These are phyloP conservation scores for Lagopus muta DNA, from an alignment of 2,113 vertebrate species.

Conservation along the genomic window DNA sequence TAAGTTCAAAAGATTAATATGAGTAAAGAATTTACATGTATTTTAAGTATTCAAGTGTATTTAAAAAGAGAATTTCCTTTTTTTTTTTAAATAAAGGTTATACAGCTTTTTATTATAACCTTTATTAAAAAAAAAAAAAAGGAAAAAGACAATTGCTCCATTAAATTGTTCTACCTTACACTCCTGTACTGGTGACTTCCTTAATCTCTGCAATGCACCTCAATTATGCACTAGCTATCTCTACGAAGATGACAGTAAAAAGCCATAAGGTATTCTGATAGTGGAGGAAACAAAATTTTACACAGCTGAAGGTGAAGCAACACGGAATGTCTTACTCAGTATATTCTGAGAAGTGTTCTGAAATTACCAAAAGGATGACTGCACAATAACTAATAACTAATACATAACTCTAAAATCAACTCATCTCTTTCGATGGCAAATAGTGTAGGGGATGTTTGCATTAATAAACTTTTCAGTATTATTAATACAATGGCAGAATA, in stretches of 20 bases:
- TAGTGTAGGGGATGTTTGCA: not conserved
- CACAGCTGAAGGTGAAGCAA: fast-evolving
- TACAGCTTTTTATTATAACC: no score
- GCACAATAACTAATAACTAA: not conserved
- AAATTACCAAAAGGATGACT: not conserved
- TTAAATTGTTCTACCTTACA: not conserved
- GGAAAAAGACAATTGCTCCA: not conserved
- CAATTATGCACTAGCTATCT: not conserved
- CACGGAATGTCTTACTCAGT: no score
- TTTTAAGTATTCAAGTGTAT: no score
- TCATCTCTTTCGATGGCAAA: not conserved
- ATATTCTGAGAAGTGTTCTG: not conserved
- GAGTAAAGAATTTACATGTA: no score
- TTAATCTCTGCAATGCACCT: not conserved
- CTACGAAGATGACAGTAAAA: not conserved
- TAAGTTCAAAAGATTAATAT: no score
- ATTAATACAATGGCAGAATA: not conserved
- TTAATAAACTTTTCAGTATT: not conserved
- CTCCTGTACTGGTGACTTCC: not conserved
- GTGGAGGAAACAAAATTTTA: not conserved
- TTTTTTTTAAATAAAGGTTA: not conserved
- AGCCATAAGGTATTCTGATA: fast-evolving
- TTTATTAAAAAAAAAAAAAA: no score
- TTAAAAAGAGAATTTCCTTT: no score
- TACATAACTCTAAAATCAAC: not conserved